Percentiles rank a stretch among this genome's conserved stretches.
phyloP scores from a whole-genome alignment of 2,797 vertebrate species.

The Sciurus vulgaris region DNA sequence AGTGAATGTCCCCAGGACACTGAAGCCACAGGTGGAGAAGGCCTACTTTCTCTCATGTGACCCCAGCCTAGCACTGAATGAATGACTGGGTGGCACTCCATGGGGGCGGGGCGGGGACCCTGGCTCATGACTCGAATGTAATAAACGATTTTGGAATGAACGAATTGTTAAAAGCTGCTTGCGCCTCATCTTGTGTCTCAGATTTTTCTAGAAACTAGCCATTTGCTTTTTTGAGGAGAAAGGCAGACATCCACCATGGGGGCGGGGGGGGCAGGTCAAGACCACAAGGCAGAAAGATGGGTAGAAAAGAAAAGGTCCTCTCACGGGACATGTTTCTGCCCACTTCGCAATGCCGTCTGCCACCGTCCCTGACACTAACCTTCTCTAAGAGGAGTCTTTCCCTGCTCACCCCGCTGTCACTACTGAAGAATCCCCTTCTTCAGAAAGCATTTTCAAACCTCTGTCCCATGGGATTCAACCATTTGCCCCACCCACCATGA shows the following conservation, averaged over 20 bases:
- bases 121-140: neutral
- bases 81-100: neutral
- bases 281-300: rapidly evolving
- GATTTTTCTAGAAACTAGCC: neutral
- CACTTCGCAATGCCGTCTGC: neutral
- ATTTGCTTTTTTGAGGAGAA: neutral
- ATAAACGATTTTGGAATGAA: neutral
- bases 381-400: neutral
- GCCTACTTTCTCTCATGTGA: neutral
- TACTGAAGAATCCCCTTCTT: neutral
- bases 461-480: rapidly evolving
- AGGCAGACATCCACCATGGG: neutral
- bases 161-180: neutral
- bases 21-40: neutral
- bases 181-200: neutral
- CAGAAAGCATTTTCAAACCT: no score
- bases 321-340: neutral
- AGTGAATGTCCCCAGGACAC: neutral
- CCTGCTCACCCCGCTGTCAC: neutral
- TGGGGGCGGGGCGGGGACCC: neutral
- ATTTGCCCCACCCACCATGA: neutral
- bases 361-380: neutral
- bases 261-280: neutral
- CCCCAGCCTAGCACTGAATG: neutral
- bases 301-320: neutral